Evolutionary conservation across 1,140 invertebrate genomes (phyloP).

Genomic region (Drosophila sulfurigaster): DNA sequence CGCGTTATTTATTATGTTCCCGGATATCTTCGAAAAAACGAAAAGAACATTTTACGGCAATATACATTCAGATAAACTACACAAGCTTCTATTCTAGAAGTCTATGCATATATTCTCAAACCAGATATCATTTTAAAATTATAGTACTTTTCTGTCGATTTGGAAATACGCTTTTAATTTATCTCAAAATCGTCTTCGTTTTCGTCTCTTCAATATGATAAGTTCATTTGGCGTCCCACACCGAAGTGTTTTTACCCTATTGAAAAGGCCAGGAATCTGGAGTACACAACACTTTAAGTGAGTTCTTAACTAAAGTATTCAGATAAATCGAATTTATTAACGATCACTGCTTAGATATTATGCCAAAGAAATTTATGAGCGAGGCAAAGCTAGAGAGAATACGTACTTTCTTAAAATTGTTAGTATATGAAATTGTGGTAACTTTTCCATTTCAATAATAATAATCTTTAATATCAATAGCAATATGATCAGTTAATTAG

Average conservation of each 20-base stretch:
- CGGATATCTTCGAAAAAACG: no score
- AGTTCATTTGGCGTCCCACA: neutral
- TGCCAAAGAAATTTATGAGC: neutral
- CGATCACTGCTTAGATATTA: neutral
- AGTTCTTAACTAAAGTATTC: neutral
- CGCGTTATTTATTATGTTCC: no score
- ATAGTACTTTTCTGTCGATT: neutral
- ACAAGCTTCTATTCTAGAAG: neutral
- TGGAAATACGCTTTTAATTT: neutral
- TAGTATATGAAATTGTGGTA: neutral
- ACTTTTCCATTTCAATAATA: neutral
- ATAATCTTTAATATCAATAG: neutral
- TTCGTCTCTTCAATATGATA: neutral
- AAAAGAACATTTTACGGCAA: no score
- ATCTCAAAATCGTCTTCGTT: neutral
- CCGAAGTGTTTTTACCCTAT: neutral
- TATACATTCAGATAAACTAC: no score
- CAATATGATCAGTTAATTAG: conserved; percentile 17
- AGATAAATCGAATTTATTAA: neutral
- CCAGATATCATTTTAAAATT: neutral
- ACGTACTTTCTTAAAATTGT: conserved; percentile 19
- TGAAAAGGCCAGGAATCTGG: neutral
- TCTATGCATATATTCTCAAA: neutral
- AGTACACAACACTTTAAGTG: conserved; percentile 6
- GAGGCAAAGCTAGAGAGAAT: conserved; percentile 18